phyloP scores from a whole-genome alignment of 2,797 vertebrate genomes.

The Momotus momota region DNA sequence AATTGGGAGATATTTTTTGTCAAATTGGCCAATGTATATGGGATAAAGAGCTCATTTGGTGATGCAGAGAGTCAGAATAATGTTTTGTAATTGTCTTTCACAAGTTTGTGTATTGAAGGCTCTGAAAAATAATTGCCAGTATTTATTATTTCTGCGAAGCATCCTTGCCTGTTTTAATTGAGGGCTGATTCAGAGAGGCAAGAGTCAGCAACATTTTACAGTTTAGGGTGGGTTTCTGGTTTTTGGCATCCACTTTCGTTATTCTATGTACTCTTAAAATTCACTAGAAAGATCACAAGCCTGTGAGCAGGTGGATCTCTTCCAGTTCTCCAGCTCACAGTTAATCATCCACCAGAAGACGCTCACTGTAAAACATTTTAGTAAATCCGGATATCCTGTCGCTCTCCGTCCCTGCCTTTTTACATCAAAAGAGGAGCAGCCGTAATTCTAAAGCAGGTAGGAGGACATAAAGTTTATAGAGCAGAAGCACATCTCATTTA shows the following conservation, averaged over 20 bases:
- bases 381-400: neutral
- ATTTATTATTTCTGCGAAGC: neutral
- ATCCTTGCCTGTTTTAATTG: neutral
- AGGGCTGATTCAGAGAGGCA: neutral
- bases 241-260: neutral
- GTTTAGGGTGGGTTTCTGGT: neutral
- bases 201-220: neutral
- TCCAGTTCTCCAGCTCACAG: neutral
- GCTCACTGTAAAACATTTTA: neutral
- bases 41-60: neutral
- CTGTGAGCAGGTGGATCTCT: neutral
- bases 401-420: neutral
- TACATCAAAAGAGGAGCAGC: neutral
- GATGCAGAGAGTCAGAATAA: neutral
- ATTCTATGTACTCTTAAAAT: neutral
- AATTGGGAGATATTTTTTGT: neutral
- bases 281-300: neutral
- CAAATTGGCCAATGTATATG: neutral
- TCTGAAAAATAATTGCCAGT: neutral
- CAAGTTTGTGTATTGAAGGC: neutral
- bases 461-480: neutral
- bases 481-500: conserved; percentile 3
- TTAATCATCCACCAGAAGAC: neutral
- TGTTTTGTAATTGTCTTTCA: conserved; percentile 26
- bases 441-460: neutral